Conservation (phyloP, 2,113 vertebrate species). For the Aegotheles bennettii region DNA sequence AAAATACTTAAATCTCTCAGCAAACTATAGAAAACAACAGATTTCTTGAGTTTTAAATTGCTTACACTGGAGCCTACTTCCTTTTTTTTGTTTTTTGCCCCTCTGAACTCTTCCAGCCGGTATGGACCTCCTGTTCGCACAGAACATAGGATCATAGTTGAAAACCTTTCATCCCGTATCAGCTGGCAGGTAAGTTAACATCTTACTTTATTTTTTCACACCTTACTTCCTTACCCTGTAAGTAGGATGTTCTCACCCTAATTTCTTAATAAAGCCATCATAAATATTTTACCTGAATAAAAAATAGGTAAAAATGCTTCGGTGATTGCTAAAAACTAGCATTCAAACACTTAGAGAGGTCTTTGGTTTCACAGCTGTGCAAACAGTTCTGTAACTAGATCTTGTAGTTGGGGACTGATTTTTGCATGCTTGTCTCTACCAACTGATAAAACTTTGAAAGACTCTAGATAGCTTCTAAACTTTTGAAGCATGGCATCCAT, state of each 20-base stretch:
- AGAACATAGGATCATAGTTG: slow-evolving; percentile 88
- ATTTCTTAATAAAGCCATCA: slow-evolving; percentile 56
- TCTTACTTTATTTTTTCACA: not conserved
- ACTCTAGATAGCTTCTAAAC: not conserved
- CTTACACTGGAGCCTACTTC: not conserved
- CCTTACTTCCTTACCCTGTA: not conserved
- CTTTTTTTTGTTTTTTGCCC: too few species aligned
- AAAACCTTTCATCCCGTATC: slow-evolving; percentile 88
- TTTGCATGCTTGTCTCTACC: not conserved
- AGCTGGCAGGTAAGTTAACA: slow-evolving; percentile 90
- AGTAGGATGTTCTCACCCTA: not conserved
- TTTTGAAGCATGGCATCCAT: not conserved
- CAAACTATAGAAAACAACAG: not conserved
- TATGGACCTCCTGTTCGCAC: slow-evolving; percentile 89
- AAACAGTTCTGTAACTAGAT: not conserved
- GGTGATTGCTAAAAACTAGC: not conserved
- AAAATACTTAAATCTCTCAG: not conserved
- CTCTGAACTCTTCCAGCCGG: slow-evolving; percentile 49
- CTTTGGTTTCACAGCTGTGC: not conserved
- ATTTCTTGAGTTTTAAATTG: not conserved
- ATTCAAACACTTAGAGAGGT: not conserved
- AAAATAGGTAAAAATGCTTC: not conserved
- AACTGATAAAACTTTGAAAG: not conserved
- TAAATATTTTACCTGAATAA: slow-evolving; percentile 33
- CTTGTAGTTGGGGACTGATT: not conserved